Conservation (phyloP, 2,888 invertebrate genomes). For the Hetaerina titia region DNA sequence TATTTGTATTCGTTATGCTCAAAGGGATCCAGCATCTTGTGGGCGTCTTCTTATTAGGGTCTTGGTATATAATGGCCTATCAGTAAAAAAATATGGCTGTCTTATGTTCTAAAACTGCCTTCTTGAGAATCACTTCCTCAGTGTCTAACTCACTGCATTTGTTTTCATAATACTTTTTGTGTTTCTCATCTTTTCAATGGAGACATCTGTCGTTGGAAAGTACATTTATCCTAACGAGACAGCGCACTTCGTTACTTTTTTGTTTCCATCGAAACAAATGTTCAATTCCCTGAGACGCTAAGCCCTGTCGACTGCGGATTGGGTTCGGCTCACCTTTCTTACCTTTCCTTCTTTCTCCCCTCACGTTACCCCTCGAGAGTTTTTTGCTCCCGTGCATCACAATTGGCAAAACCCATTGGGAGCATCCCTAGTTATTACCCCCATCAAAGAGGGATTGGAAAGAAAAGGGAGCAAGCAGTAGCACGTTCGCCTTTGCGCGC, state of each 20-base stretch:
- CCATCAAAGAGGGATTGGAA: not conserved
- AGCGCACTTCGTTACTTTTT: not conserved
- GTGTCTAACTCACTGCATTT: no score
- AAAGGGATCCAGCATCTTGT: no score
- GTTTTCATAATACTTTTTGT: not conserved
- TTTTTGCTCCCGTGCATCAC: not conserved
- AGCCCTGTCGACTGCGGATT: not conserved
- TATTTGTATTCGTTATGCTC: no score
- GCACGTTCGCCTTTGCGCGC: not conserved
- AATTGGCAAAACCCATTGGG: not conserved
- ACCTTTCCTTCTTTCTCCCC: not conserved
- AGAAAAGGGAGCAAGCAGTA: not conserved
- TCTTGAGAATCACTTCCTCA: no score
- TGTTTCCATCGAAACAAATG: not conserved
- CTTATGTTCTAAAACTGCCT: no score
- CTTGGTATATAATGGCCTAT: no score
- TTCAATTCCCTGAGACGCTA: not conserved
- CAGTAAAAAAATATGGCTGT: no score
- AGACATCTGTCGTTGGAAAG: not conserved
- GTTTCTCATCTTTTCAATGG: not conserved
- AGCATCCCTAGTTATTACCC: not conserved
- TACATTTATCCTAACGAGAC: slow-evolving; percentile 26
- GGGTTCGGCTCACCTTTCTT: not conserved
- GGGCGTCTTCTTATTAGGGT: no score
- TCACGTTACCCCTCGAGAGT: not conserved